Evolutionary conservation across 2,888 invertebrate genomes (phyloP).

Genomic region (Tenthredo distinguenda): DNA sequence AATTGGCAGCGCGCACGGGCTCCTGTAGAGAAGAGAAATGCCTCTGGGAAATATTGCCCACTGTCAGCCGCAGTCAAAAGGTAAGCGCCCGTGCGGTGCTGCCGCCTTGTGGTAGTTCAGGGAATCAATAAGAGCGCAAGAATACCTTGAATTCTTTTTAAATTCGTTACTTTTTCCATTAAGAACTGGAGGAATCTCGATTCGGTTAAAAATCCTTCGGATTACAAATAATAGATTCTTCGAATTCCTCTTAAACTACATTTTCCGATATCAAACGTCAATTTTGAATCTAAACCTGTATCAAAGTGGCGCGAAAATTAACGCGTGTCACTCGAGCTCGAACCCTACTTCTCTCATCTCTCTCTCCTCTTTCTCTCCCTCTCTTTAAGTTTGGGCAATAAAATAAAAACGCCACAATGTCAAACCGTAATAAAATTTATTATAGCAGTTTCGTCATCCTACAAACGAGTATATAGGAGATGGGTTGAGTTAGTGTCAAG

Average conservation of each 20-base stretch:
- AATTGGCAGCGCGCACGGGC: conserved; percentile 64
- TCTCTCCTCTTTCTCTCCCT: background rate
- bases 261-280: background rate
- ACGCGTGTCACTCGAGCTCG: background rate
- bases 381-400: background rate
- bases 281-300: background rate
- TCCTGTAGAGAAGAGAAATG: conserved; percentile 66
- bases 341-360: background rate
- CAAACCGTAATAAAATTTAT: conserved; percentile 45
- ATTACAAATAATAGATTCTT: background rate
- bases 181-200: background rate
- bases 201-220: background rate
- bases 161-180: background rate
- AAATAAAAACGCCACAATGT: conserved; percentile 26
- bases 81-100: conserved; percentile 32
- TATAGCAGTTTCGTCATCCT: conserved; percentile 44
- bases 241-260: background rate
- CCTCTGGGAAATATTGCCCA: conserved; percentile 67
- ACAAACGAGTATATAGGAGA: conserved; percentile 14
- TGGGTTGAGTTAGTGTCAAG: background rate
- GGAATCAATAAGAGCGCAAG: conserved; percentile 29
- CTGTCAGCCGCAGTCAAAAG: conserved; percentile 56
- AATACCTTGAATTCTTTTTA: conserved; percentile 36
- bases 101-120: conserved; percentile 45
- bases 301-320: background rate